Conservation (phyloP, 1,140 invertebrate species). For the Brachionus plicatilis region DNA sequence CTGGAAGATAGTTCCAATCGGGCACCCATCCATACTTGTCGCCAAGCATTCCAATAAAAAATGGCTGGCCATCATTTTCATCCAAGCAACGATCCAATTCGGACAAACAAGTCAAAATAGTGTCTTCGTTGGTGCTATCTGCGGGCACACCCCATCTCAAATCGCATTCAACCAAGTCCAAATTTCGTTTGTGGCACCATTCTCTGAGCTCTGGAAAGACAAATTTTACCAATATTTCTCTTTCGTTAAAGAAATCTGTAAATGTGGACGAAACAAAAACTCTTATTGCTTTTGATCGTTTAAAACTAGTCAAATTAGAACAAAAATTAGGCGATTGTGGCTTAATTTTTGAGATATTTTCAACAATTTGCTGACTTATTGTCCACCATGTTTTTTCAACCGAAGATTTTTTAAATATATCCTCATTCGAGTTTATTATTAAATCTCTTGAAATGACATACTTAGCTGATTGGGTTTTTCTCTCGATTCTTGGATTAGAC, state of each 20-base stretch:
- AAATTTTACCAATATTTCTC: conserved; percentile 54
- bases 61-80: conserved; percentile 47
- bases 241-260: conserved; percentile 53
- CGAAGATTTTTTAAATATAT: not conserved
- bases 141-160: conserved; percentile 54
- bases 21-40: conserved; percentile 45
- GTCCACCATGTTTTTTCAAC: not conserved
- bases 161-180: conserved; percentile 53
- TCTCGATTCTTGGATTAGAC: not conserved
- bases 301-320: not conserved
- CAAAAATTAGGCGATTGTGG: not conserved
- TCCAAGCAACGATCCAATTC: conserved; percentile 51
- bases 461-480: not conserved
- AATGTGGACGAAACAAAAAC: conserved; percentile 56
- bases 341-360: not conserved
- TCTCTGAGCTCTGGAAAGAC: conserved; percentile 54
- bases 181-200: conserved; percentile 49
- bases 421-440: not conserved
- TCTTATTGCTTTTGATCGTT: conserved; percentile 40
- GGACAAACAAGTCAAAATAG: conserved; percentile 50
- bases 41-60: conserved; percentile 50
- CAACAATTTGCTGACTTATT: not conserved
- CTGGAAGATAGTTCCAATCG: not conserved
- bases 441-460: not conserved
- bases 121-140: conserved; percentile 47